Evolutionary conservation across 2,797 vertebrate species (phyloP).

Genomic region (Podarcis lilfordi): DNA sequence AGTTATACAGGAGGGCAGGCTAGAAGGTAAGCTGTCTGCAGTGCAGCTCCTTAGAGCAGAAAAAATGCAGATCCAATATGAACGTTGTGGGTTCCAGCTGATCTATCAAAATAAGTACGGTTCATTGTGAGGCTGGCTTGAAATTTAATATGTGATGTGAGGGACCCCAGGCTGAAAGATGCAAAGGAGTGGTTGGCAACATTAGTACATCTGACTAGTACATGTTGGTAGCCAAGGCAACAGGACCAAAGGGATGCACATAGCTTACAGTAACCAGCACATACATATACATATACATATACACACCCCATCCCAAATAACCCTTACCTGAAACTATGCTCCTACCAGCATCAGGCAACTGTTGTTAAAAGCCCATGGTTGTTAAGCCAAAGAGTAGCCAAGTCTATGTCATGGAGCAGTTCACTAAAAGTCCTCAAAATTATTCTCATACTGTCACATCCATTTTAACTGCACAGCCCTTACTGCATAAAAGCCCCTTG

Average conservation of each 20-base stretch:
- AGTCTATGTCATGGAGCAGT: not conserved
- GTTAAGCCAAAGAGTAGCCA: not conserved
- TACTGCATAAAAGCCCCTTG: not conserved
- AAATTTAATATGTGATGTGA: slow-evolving; percentile 26
- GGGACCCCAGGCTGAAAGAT: slow-evolving; percentile 12
- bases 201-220: not conserved
- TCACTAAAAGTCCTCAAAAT: not conserved
- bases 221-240: not conserved
- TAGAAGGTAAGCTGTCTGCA: slow-evolving; percentile 32
- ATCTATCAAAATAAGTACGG: not conserved
- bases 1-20: not conserved
- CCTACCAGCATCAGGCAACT: not conserved
- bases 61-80: slow-evolving; percentile 9
- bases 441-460: not conserved
- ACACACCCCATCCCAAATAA: not conserved
- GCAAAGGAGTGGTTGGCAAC: too few relatives aligned
- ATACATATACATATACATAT: not conserved
- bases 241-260: not conserved
- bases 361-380: not conserved
- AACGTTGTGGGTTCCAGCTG: slow-evolving; percentile 34
- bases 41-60: slow-evolving; percentile 20
- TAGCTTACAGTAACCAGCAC: not conserved
- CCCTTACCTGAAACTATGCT: not conserved
- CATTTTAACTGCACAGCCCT: not conserved
- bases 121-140: slow-evolving; percentile 35